Evolutionary conservation across 2,113 vertebrate genomes (phyloP).

Genomic region (Rhea americana): DNA sequence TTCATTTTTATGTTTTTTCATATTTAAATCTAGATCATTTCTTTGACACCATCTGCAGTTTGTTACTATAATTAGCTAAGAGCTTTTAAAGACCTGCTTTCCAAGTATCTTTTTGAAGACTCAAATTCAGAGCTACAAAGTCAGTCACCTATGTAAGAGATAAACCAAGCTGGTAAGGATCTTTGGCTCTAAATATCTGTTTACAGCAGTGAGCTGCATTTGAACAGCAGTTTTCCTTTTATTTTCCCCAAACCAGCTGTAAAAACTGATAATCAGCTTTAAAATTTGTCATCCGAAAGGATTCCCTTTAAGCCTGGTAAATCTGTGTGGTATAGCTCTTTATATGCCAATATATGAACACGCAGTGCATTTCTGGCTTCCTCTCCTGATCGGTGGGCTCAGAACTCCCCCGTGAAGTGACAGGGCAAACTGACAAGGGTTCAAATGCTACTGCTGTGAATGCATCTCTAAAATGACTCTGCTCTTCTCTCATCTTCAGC

Average conservation of each 20-base stretch:
- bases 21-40: neutral
- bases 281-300: conserved; percentile 47
- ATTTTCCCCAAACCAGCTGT: conserved; percentile 47
- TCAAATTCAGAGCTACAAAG: conserved; percentile 44
- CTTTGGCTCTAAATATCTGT: neutral
- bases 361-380: neutral
- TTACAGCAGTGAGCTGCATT: conserved; percentile 42
- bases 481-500: conserved; percentile 3
- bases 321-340: neutral
- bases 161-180: neutral
- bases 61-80: neutral
- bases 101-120: conserved; percentile 18
- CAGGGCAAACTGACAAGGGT: neutral
- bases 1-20: neutral
- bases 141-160: conserved; percentile 14
- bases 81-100: neutral
- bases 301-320: conserved; percentile 22
- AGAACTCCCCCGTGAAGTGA: neutral
- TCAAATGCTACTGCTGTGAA: neutral
- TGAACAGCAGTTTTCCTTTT: conserved; percentile 51
- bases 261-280: conserved; percentile 62
- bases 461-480: neutral
- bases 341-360: conserved; percentile 4
- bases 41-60: neutral
- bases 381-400: neutral